Conservation (phyloP, 2,797 vertebrate genomes). For the Delichon dasypus region DNA sequence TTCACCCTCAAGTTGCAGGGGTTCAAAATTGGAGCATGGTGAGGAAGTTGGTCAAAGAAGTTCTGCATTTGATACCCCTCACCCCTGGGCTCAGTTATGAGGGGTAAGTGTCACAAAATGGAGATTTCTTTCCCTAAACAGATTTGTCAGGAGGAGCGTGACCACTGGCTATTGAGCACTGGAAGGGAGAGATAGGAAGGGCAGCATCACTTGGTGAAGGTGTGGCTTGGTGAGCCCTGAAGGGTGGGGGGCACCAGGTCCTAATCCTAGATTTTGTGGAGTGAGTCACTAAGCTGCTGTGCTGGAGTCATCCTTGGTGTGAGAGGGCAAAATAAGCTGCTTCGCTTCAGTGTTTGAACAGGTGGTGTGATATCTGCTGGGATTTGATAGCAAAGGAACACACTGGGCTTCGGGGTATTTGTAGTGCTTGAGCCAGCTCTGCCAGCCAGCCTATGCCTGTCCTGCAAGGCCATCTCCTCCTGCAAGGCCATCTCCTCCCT, state of each 20-base stretch:
- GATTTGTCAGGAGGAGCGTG: neutral
- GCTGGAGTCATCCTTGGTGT: neutral
- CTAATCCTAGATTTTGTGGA: neutral
- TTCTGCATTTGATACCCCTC: neutral
- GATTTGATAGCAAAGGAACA: neutral
- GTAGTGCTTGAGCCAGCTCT: neutral
- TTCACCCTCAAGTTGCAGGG: neutral
- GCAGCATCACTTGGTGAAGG: neutral
- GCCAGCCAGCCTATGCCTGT: neutral
- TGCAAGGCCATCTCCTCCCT: neutral
- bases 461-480: neutral
- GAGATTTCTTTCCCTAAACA: neutral
- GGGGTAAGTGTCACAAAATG: neutral
- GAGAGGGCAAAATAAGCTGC: neutral
- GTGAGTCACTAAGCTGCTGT: slow-evolving; percentile 35
- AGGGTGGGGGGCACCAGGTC: rapidly evolving
- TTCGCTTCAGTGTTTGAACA: neutral
- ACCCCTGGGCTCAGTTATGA: neutral
- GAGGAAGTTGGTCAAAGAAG: neutral
- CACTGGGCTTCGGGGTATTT: neutral
- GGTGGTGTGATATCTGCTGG: neutral
- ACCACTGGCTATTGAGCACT: neutral
- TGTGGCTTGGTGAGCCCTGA: rapidly evolving
- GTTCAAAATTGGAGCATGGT: rapidly evolving
- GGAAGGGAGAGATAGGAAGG: neutral